Base-by-base conservation (phyloP, 2,797 vertebrate genomes). In the Pseudochromis fuscus region DNA sequence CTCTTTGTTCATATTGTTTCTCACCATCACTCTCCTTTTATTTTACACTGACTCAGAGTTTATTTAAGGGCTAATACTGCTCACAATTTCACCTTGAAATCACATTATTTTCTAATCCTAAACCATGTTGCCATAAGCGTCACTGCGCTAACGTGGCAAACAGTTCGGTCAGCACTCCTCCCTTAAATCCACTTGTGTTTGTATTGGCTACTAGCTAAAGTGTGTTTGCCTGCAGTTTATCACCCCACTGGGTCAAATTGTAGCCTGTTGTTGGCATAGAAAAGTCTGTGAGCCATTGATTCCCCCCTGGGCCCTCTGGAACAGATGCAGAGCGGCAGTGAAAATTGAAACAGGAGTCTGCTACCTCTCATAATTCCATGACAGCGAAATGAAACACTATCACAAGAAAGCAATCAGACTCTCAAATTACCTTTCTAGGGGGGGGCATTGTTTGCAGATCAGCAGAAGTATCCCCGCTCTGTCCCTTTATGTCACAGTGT, bases 341-440 rank as follows among this genome's bases (percentile, higher is more conserved):
- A 75, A 89, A 90, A 91, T 77, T 86, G 87, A 90, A 92, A 87
- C 76, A 68, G 72, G 70, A 84, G 74, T 79, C 70, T 63, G 66
- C 53, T 79, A 59, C 75, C 84, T 70, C 79, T 86, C 85, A 84
- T 86, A 89, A 87, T 90, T 91, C 79, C 70, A 72, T 91, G 85
- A 89, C 73, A 78, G 83, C 55, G 65, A 84, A 89, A 90, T 88
- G 73, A 90, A 91, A 91, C 68, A 45, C 84, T 72, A 88, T 86
- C 88, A 89, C 72, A 62, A 84, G 67, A 91, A 91, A 87, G 82
- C 89, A 89, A 92, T 94, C 91, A 90, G 70, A 86, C 75, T 81
- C 74, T 90, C 80, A 90, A 89, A 92, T 92, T 90, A 92, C 82
- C 83, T 87, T 88, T 89, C 65, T 76, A 71, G 40, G 27, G 72